phyloP scores from a whole-genome alignment of 1,140 invertebrate species.

The Drepana arcuata region DNA sequence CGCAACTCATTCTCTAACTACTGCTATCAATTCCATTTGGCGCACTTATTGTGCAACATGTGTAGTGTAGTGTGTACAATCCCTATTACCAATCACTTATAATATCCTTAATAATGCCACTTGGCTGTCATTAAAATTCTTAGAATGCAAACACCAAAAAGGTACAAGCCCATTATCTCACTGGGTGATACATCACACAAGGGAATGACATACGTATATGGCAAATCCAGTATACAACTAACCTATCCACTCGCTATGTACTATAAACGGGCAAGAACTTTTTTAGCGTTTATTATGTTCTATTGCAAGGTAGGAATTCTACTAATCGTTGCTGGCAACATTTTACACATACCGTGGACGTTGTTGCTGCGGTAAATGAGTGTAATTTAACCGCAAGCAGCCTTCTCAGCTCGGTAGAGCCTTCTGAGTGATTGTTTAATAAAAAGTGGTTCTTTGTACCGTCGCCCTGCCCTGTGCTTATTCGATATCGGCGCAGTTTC shows the following conservation, averaged over 20 bases:
- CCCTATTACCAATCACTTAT: too few species aligned
- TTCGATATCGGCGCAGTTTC: constrained; percentile 1
- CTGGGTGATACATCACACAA: constrained; percentile 32
- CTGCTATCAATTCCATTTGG: constrained; percentile 28
- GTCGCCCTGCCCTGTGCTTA: neutral
- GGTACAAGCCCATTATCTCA: constrained; percentile 35
- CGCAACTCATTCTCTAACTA: constrained; percentile 31
- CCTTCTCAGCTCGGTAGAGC: constrained; percentile 15
- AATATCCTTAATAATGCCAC: too few species aligned
- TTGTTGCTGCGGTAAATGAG: constrained; percentile 49
- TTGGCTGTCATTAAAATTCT: too few species aligned
- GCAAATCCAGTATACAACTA: constrained; percentile 40
- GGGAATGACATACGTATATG: constrained; percentile 37
- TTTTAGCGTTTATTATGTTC: constrained; percentile 59
- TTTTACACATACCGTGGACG: constrained; percentile 41
- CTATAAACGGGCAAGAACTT: constrained; percentile 37
- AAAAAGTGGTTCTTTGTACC: neutral
- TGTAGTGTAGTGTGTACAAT: too few species aligned
- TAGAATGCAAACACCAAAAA: too few species aligned
- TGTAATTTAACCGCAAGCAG: constrained; percentile 49
- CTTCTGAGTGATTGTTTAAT: constrained; percentile 13
- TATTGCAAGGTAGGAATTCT: constrained; percentile 58
- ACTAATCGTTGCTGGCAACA: constrained; percentile 61
- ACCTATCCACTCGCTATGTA: constrained; percentile 26
- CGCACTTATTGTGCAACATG: too few species aligned